phyloP scores from a whole-genome alignment of 2,113 vertebrate species.

The Astur gentilis region DNA sequence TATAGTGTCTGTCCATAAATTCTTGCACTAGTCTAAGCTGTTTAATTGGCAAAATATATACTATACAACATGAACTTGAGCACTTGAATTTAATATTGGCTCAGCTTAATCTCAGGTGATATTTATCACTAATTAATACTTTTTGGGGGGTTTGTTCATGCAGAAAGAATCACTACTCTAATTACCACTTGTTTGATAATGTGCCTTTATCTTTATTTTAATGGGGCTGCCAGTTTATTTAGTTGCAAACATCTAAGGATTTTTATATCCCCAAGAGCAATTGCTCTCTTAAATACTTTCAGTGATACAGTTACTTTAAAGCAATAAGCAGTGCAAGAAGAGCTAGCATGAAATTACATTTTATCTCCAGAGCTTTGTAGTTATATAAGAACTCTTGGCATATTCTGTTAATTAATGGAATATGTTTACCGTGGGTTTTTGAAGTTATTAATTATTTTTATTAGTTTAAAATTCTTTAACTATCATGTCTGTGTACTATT shows the following conservation, averaged over 20 bases:
- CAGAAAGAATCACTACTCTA: constrained; percentile 70
- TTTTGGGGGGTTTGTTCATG: constrained; percentile 44
- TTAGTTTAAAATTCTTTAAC: constrained; percentile 1
- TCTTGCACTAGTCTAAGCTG: constrained; percentile 39
- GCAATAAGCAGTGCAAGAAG: constrained; percentile 61
- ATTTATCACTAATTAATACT: constrained; percentile 71
- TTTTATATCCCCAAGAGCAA: constrained; percentile 64
- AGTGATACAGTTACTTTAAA: constrained; percentile 69
- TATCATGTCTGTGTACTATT: not conserved
- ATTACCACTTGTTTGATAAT: constrained; percentile 74
- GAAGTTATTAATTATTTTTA: constrained; percentile 61
- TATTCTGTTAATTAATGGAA: constrained; percentile 58
- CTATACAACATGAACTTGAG: not conserved
- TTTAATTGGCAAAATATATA: constrained; percentile 55
- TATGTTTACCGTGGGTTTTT: constrained; percentile 41
- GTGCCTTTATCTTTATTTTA: constrained; percentile 68
- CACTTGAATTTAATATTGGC: constrained; percentile 43
- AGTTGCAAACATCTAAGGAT: constrained; percentile 64
- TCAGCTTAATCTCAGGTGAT: constrained; percentile 64
- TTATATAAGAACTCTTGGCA: constrained; percentile 69
- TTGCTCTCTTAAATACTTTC: constrained; percentile 71
- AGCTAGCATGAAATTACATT: constrained; percentile 75
- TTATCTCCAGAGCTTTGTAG: constrained; percentile 63
- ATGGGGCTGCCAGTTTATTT: constrained; percentile 68
- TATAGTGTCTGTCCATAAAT: not conserved